Evolutionary conservation across 1,140 invertebrate genomes (phyloP).

Genomic region (Apis dorsata): DNA sequence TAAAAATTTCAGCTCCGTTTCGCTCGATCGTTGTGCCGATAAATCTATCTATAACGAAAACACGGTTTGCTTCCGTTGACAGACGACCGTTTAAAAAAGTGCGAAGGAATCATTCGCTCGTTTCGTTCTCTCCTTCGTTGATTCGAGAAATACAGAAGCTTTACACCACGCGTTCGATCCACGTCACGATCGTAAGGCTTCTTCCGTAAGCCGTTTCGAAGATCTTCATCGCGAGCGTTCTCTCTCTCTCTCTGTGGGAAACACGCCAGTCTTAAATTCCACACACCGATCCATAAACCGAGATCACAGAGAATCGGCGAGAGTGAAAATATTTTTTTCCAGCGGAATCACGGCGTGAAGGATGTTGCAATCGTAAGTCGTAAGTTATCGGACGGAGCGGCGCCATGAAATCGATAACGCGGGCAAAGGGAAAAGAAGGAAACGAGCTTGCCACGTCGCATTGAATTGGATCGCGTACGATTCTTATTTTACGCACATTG

Average conservation of each 20-base stretch:
- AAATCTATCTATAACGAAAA: too few species aligned
- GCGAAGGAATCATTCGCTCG: too few species aligned
- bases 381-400: slow-evolving; percentile 17
- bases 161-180: background rate
- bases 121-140: too few species aligned
- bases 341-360: background rate
- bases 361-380: slow-evolving; percentile 33
- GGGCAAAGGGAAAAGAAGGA: slow-evolving; percentile 15
- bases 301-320: background rate
- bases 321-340: slow-evolving; percentile 25
- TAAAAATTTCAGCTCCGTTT: background rate
- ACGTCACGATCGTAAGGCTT: background rate
- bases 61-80: too few species aligned
- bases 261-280: background rate
- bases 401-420: slow-evolving; percentile 42
- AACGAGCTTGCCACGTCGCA: slow-evolving; percentile 20
- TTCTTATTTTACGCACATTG: background rate
- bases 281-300: background rate
- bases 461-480: slow-evolving; percentile 26
- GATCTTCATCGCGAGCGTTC: background rate
- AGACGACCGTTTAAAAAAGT: too few species aligned
- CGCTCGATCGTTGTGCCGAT: too few species aligned
- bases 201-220: background rate
- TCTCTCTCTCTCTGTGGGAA: background rate
- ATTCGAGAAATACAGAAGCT: background rate